Evolutionary conservation across 2,113 vertebrate species (phyloP).

Genomic region (Microtus richardsoni): DNA sequence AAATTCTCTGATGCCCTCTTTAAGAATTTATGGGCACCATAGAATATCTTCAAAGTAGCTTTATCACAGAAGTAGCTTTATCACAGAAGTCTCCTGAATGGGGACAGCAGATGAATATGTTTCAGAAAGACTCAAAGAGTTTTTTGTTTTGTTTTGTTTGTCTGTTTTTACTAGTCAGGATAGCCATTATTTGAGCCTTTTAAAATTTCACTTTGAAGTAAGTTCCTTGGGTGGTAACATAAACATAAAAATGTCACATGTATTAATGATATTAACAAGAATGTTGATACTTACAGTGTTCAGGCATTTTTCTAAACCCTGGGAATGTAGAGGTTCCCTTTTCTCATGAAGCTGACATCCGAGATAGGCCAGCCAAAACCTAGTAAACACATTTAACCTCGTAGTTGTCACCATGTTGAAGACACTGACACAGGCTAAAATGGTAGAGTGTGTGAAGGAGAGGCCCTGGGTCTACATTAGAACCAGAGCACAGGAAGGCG

Average conservation of each 20-base stretch:
- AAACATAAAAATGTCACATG: neutral
- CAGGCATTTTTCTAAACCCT: neutral
- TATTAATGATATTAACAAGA: neutral
- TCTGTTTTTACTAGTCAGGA: constrained; percentile 13
- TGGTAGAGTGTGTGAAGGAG: neutral
- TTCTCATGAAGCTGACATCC: neutral
- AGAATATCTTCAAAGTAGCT: too few species aligned
- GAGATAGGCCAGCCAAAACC: neutral
- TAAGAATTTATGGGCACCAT: too few species aligned
- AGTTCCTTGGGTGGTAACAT: constrained; percentile 15
- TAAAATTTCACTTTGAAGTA: constrained; percentile 2
- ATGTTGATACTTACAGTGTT: neutral
- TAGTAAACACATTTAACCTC: neutral
- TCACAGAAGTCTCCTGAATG: too few species aligned
- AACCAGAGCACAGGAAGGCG: neutral
- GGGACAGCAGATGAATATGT: too few species aligned
- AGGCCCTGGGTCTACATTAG: neutral
- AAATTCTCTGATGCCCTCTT: too few species aligned
- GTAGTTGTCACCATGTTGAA: neutral
- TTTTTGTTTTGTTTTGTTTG: too few species aligned
- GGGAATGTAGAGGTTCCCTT: neutral
- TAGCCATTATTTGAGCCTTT: constrained; percentile 20
- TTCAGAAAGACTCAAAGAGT: too few species aligned
- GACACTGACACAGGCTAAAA: neutral
- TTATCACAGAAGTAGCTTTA: too few species aligned